Percentiles rank a stretch among this genome's conserved stretches.
Evolutionary conservation across 2,113 vertebrate genomes (phyloP).

Genomic region (Brienomyrus brachyistius): DNA sequence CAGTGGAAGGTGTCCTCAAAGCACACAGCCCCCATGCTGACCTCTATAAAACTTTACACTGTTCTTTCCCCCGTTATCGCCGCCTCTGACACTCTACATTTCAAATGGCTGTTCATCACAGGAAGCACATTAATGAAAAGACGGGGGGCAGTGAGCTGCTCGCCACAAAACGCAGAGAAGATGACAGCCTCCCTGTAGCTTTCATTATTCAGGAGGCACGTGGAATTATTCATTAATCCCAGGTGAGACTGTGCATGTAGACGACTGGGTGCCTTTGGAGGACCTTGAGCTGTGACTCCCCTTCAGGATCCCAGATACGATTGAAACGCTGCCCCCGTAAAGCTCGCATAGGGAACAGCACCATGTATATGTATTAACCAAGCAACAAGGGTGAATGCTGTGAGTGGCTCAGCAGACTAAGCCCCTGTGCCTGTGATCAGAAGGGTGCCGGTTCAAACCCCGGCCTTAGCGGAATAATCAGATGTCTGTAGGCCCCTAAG

Average conservation of each 20-base stretch:
- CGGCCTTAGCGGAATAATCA: not conserved
- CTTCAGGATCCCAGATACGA: not conserved
- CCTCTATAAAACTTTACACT: not conserved
- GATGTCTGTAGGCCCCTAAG: not conserved
- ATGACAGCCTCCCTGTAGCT: not conserved
- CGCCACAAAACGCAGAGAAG: not conserved
- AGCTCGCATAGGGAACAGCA: not conserved
- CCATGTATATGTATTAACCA: not conserved
- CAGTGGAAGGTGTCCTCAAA: not conserved
- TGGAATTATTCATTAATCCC: not conserved
- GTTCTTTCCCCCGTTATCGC: not conserved
- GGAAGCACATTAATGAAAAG: not conserved
- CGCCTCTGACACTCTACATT: not conserved
- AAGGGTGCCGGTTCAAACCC: not conserved
- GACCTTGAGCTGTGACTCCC: not conserved
- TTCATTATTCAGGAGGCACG: constrained; percentile 6
- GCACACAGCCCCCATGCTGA: not conserved
- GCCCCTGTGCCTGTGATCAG: not conserved
- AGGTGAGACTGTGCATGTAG: not conserved
- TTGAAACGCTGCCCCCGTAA: not conserved
- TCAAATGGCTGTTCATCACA: not conserved
- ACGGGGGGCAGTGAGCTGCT: too few species aligned
- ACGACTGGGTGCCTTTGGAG: not conserved
- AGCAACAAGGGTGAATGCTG: not conserved
- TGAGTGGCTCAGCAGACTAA: not conserved